Evolutionary conservation across 2,888 invertebrate species (phyloP).

Genomic region (Tromatobia lineatoria): DNA sequence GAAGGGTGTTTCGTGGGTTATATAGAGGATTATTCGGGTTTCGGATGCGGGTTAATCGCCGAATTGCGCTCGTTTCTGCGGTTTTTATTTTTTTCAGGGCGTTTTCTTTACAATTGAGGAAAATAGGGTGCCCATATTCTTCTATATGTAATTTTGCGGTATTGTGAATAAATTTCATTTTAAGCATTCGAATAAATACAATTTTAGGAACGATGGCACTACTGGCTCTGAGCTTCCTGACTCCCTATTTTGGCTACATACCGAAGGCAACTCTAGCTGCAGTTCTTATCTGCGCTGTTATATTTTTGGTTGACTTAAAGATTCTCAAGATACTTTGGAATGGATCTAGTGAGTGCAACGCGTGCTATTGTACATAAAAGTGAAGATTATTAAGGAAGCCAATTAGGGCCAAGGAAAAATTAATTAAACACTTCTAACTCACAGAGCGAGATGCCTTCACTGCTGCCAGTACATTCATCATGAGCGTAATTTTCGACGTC

Average conservation of each 20-base stretch:
- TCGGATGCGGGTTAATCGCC: no score
- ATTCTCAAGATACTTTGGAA: conserved; percentile 87
- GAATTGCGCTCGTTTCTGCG: no score
- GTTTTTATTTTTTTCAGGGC: no score
- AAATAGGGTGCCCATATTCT: no score
- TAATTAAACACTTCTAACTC: conserved; percentile 73
- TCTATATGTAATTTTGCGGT: no score
- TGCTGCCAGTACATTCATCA: conserved; percentile 89
- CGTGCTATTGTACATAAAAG: background rate
- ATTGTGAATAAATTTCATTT: no score
- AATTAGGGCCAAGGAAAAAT: conserved; percentile 14
- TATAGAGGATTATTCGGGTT: no score
- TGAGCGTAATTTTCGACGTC: conserved; percentile 90
- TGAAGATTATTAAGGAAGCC: background rate
- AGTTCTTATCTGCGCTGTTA: conserved; percentile 95
- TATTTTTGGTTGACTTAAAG: conserved; percentile 91
- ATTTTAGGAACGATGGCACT: conserved; percentile 91
- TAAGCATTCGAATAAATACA: conserved; percentile 67
- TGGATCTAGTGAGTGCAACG: conserved; percentile 84
- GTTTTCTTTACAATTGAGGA: no score
- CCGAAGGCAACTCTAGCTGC: conserved; percentile 94
- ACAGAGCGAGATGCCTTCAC: conserved; percentile 88
- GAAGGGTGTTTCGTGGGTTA: no score
- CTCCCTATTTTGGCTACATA: conserved; percentile 95
- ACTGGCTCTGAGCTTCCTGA: conserved; percentile 93